Base-by-base conservation (phyloP, 2,797 vertebrate genomes). In the Muscicapa comitata region DNA sequence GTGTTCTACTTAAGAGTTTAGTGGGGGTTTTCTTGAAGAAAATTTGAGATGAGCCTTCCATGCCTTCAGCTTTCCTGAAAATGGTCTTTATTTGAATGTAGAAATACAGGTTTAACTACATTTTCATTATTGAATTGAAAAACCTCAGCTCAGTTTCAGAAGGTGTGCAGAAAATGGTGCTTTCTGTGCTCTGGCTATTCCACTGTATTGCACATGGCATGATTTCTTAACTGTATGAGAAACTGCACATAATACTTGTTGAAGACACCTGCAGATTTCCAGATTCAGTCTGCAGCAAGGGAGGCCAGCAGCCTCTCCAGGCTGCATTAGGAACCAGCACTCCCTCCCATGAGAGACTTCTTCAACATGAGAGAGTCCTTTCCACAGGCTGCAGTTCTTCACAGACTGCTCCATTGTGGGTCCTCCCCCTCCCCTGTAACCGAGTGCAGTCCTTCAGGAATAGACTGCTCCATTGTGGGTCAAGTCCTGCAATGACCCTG, bases 401-500 rank as follows among this genome's bases (percentile, higher is more conserved):
- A 40, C 4, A 0, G 38, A 11, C 28, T 51, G 7, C 24, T 75
- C 26, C 13, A 37, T 0, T 23, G 4, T 37, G 5, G 26, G 20
- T 53, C 6, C 7, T 35, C 10, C 18, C 4, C 10, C 7, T 14
- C 4, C 11, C 1, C 3, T 38, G 37, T 12, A 38, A 35, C 35
- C 35, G 26, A 14, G 4, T 51, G 29, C 76, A 66, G 33, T 73
- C 24, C n/a, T 51, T 79, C n/a, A 38, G 58, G 43, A 65, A 14
- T 9, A 29, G 21, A 25, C 16, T 51, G 24, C 25, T 59, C 33
- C 3, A 7, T 5, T 51, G 5, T 68, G 42, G 20, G 19, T 75
- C 28, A 61, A 54, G 33, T 74, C 18, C 48, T 81, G 19, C 54
- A 11, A 24, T 0, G 3, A 62, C 31, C 20, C 37, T 63, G 5